These are phyloP conservation scores for Asteroscopus sphinx DNA, from an alignment of 2,888 invertebrate genomes.

Conservation along the genomic window DNA sequence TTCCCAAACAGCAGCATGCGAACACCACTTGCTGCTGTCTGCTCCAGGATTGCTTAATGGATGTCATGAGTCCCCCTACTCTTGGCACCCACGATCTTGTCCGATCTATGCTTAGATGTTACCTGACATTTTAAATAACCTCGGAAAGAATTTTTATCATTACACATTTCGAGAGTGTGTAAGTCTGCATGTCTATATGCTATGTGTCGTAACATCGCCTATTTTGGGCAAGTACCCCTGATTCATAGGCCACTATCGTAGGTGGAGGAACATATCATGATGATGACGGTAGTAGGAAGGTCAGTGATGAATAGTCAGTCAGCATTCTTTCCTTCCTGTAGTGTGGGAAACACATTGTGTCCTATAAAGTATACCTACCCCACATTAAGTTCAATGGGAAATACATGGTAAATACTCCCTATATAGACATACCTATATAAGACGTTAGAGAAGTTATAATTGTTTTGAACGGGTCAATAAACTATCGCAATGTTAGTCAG, in stretches of 20 bases:
- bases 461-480: too few relatives aligned
- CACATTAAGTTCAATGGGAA: slow-evolving; percentile 20
- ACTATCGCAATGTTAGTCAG: too few relatives aligned
- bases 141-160: slow-evolving; percentile 3
- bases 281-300: slow-evolving; percentile 32
- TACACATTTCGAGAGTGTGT: slow-evolving; percentile 19
- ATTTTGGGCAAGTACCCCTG: slow-evolving; percentile 48
- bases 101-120: too few relatives aligned
- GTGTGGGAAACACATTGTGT: slow-evolving; percentile 44
- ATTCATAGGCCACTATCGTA: slow-evolving; percentile 46
- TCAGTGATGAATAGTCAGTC: slow-evolving; percentile 21
- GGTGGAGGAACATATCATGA: slow-evolving; percentile 32
- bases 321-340: slow-evolving; percentile 47
- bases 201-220: slow-evolving; percentile 37
- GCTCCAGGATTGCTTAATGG: too few relatives aligned
- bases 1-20: too few relatives aligned
- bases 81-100: too few relatives aligned
- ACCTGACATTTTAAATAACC: too few relatives aligned
- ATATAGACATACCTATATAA: background rate
- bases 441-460: too few relatives aligned
- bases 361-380: slow-evolving; percentile 1
- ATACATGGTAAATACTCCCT: background rate
- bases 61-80: too few relatives aligned
- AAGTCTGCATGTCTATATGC: slow-evolving; percentile 19
- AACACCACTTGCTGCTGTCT: too few relatives aligned